These are phyloP conservation scores for Arctocebus calabarensis DNA, from an alignment of 2,797 vertebrate species.

Conservation along the genomic window DNA sequence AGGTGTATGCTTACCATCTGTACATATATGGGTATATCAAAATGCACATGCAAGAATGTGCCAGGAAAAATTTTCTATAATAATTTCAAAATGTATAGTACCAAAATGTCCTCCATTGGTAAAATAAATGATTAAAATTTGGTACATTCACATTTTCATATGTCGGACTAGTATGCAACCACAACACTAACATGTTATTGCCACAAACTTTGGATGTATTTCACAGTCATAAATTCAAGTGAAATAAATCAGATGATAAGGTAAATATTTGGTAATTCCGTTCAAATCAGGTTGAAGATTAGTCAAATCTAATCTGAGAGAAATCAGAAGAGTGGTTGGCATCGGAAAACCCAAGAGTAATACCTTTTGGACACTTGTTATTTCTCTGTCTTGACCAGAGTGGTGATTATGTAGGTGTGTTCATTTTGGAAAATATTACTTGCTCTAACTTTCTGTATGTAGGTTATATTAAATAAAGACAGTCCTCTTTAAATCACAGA, in stretches of 20 bases:
- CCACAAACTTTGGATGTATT: not conserved
- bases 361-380: not conserved
- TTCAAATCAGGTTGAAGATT: not conserved
- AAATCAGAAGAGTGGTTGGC: not conserved
- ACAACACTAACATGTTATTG: not conserved
- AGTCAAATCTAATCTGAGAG: not conserved
- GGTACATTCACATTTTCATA: not conserved
- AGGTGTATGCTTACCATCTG: not conserved
- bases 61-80: not conserved
- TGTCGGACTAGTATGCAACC: not conserved
- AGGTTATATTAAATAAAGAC: not conserved
- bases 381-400: not conserved
- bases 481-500: not conserved
- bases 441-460: not conserved
- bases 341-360: not conserved
- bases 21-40: not conserved
- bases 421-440: not conserved
- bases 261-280: not conserved
- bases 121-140: not conserved
- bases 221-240: not conserved
- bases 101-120: not conserved
- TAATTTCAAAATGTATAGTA: not conserved
- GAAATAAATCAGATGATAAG: not conserved
- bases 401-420: not conserved
- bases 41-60: not conserved